Evolutionary conservation across 2,888 invertebrate species (phyloP).

Genomic region (Siphonodentalium dalli): DNA sequence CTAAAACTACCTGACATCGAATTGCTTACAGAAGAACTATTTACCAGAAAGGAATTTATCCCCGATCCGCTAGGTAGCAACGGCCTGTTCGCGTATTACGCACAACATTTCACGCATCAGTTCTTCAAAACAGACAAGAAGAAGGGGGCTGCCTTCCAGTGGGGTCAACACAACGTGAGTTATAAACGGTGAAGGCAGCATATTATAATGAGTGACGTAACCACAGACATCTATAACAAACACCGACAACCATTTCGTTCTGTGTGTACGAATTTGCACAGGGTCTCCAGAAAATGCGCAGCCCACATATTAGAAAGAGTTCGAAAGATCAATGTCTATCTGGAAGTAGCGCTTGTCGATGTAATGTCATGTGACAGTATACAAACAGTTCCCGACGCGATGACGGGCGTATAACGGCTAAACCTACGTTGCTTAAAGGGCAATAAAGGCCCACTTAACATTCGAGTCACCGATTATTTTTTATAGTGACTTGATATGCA

Average conservation of each 20-base stretch:
- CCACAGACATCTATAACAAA: neutral
- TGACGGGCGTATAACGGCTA: too few species aligned
- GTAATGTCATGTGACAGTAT: too few species aligned
- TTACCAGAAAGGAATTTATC: constrained; percentile 59
- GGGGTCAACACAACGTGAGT: constrained; percentile 65
- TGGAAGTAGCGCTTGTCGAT: too few species aligned
- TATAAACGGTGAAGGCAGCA: neutral
- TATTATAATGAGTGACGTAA: neutral
- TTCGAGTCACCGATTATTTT: too few species aligned
- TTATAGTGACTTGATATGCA: too few species aligned
- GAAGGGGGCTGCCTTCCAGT: constrained; percentile 58
- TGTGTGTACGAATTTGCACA: neutral
- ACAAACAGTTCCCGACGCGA: too few species aligned
- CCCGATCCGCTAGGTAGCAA: constrained; percentile 63
- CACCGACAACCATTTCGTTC: neutral
- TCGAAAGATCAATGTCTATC: too few species aligned
- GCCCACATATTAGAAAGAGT: too few species aligned
- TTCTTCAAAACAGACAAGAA: constrained; percentile 65
- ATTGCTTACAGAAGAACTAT: constrained; percentile 56
- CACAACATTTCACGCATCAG: constrained; percentile 66
- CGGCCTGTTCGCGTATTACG: constrained; percentile 63
- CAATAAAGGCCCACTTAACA: too few species aligned
- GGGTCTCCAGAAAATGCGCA: neutral
- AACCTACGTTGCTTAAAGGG: too few species aligned
- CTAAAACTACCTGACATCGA: constrained; percentile 48